Conservation (phyloP, 2,888 invertebrate species). For the Dicycla oo region DNA sequence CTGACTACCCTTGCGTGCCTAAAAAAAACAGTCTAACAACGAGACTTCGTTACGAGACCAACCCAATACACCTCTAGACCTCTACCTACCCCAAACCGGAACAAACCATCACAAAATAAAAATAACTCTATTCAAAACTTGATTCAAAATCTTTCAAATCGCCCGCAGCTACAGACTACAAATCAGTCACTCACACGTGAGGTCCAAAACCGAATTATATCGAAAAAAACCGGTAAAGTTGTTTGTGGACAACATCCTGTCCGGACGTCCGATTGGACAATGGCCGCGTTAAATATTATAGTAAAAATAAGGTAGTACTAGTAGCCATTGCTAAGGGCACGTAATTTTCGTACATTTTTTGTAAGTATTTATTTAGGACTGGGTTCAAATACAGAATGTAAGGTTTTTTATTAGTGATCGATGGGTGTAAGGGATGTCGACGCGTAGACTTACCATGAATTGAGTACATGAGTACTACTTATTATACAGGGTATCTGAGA, state of each 20-base stretch:
- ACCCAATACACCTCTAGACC: not conserved
- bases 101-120: slow-evolving; percentile 13
- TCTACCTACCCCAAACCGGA: slow-evolving; percentile 49
- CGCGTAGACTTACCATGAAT: no score
- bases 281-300: slow-evolving; percentile 46
- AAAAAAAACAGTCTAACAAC: no score
- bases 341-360: slow-evolving; percentile 32
- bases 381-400: not conserved
- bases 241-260: slow-evolving; percentile 65
- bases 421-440: no score
- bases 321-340: slow-evolving; percentile 59
- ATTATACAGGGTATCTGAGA: no score
- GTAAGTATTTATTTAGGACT: slow-evolving; percentile 45
- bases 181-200: slow-evolving; percentile 59
- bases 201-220: slow-evolving; percentile 51
- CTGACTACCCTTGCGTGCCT: no score
- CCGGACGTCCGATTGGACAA: slow-evolving; percentile 63
- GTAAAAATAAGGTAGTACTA: slow-evolving; percentile 46
- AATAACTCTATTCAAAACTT: slow-evolving; percentile 16
- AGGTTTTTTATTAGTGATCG: no score
- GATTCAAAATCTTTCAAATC: slow-evolving; percentile 22
- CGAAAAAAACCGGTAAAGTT: slow-evolving; percentile 53
- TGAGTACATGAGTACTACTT: no score
- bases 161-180: slow-evolving; percentile 46
- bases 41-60: no score